phyloP scores from a whole-genome alignment of 2,113 vertebrate genomes.

The Nothoprocta perdicaria region DNA sequence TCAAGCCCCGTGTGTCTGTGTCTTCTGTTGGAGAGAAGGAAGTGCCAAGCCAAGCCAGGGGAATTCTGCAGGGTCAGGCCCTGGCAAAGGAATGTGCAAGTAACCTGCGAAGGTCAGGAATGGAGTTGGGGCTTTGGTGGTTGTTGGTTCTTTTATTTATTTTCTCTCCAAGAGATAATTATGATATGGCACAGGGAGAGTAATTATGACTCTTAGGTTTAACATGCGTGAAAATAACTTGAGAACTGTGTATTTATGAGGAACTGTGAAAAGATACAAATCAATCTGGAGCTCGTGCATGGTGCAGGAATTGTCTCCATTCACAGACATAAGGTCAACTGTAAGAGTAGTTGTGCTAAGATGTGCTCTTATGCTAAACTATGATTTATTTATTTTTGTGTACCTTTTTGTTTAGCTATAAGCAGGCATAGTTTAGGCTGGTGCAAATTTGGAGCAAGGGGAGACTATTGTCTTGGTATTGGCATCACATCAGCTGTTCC shows the following conservation, averaged over 20 bases:
- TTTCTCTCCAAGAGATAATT: neutral
- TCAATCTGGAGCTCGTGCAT: neutral
- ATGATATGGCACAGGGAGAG: neutral
- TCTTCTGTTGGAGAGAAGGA: neutral
- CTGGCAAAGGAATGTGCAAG: neutral
- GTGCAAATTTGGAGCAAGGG: neutral
- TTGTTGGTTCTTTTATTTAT: neutral
- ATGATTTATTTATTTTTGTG: neutral
- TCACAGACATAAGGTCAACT: neutral
- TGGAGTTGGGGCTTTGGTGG: neutral
- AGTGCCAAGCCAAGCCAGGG: neutral
- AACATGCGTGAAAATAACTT: neutral
- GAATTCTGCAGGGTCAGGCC: neutral
- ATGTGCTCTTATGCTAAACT: neutral
- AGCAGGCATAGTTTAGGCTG: neutral
- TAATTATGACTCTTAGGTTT: neutral
- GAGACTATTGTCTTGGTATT: neutral
- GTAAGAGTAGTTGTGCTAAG: neutral
- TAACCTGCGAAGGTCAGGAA: neutral
- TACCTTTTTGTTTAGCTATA: neutral
- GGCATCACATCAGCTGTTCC: slow-evolving; percentile 13
- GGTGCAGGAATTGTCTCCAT: slow-evolving; percentile 2
- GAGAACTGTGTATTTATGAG: neutral
- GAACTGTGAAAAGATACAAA: neutral
- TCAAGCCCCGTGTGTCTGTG: neutral